A percentile compares a stretch with the other conserved stretches of the same genome.
Conservation (phyloP, 1,140 invertebrate genomes). For the Drosophila aff. region DNA sequence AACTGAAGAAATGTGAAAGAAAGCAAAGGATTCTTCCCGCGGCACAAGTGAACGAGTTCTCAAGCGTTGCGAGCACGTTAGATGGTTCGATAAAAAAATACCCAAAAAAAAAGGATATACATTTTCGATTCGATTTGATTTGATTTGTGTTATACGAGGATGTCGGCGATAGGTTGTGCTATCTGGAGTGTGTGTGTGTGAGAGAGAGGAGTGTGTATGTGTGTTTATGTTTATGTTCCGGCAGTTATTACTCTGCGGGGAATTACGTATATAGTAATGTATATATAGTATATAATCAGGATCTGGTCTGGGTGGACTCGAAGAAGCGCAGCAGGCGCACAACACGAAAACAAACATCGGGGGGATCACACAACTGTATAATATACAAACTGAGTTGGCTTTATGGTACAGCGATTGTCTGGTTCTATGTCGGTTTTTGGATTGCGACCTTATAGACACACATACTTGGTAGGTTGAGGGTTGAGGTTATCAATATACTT, state of each 20-base stretch:
- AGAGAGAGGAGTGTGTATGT: slow-evolving; percentile 1
- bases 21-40: slow-evolving; percentile 53
- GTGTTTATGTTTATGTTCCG: slow-evolving; percentile 31
- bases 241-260: slow-evolving; percentile 29
- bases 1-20: slow-evolving; percentile 55
- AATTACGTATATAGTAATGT: background rate
- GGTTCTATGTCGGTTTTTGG: slow-evolving; percentile 43
- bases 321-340: slow-evolving; percentile 54
- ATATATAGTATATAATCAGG: slow-evolving; percentile 22
- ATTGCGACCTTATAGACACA: slow-evolving; percentile 47
- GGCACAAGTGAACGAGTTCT: slow-evolving; percentile 51
- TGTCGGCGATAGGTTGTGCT: slow-evolving; percentile 14
- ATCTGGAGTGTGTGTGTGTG: slow-evolving; percentile 10
- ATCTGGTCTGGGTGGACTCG: slow-evolving; percentile 49
- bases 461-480: slow-evolving; percentile 30
- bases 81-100: slow-evolving; percentile 43
- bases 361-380: slow-evolving; percentile 51
- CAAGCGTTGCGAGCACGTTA: slow-evolving; percentile 49
- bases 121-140: slow-evolving; percentile 50
- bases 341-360: slow-evolving; percentile 51
- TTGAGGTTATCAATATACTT: slow-evolving; percentile 41
- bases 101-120: slow-evolving; percentile 36
- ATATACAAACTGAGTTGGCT: slow-evolving; percentile 62
- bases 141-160: slow-evolving; percentile 27
- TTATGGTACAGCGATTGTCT: slow-evolving; percentile 63